Evolutionary conservation across 2,113 vertebrate genomes (phyloP).

Genomic region (Serilophus lunatus): DNA sequence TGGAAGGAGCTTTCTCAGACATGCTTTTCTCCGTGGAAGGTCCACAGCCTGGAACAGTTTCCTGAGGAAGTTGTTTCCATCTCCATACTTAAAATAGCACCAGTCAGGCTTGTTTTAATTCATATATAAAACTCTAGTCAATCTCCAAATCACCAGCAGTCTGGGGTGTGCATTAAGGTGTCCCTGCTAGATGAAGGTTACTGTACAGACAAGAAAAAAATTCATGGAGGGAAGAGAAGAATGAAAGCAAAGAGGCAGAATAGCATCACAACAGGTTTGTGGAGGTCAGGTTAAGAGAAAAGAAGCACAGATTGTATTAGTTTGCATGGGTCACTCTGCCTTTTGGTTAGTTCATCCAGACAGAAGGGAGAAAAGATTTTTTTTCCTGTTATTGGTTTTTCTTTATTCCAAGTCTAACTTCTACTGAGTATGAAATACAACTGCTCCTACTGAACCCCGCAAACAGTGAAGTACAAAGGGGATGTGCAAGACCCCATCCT

Average conservation of each 20-base stretch:
- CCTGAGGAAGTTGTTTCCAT: not conserved
- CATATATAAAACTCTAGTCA: not conserved
- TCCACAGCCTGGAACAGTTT: not conserved
- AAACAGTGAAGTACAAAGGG: accelerated
- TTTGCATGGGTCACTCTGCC: not conserved
- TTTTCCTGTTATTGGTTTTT: too few species aligned
- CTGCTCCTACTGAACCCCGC: not conserved
- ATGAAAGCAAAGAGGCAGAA: not conserved
- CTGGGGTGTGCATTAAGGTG: too few species aligned
- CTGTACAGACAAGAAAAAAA: not conserved
- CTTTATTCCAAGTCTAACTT: not conserved
- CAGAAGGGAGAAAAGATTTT: not conserved
- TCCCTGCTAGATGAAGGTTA: not conserved
- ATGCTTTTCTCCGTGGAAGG: not conserved
- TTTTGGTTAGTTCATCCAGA: not conserved
- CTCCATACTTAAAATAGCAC: not conserved
- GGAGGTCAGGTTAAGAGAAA: not conserved
- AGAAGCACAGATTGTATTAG: not conserved
- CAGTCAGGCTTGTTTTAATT: not conserved
- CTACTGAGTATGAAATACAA: not conserved
- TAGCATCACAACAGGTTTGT: not conserved
- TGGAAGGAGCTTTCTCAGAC: not conserved
- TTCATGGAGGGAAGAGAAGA: not conserved
- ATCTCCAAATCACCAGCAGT: not conserved
- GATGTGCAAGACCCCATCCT: not conserved